Conservation (phyloP, 2,797 vertebrate species). For the Morelia viridis region DNA sequence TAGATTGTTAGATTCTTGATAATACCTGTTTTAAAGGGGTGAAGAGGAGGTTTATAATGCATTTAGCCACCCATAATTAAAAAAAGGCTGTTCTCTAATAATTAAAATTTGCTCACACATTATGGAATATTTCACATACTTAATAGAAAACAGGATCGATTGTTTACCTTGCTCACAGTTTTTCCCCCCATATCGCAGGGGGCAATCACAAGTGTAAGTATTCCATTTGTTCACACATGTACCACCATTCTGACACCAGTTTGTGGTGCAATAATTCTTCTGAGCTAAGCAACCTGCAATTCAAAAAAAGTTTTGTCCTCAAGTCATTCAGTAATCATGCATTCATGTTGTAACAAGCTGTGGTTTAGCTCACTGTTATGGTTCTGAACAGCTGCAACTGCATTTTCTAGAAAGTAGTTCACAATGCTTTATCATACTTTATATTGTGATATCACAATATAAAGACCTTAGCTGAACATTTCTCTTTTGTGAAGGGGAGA, state of each 20-base stretch:
- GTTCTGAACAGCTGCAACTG: not conserved
- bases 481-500: not conserved
- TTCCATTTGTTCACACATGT: constrained; percentile 90
- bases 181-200: constrained; percentile 86
- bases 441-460: not conserved
- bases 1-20: not conserved
- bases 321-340: not conserved
- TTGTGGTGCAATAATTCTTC: constrained; percentile 83
- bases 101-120: not conserved
- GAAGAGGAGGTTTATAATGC: not conserved
- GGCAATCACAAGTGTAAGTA: constrained; percentile 88
- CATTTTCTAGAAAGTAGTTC: not conserved
- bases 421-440: not conserved
- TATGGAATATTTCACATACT: not conserved
- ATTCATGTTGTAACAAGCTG: not conserved
- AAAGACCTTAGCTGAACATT: not conserved
- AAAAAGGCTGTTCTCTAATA: not conserved
- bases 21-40: not conserved
- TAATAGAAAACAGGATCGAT: not conserved
- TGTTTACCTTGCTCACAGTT: constrained; percentile 92
- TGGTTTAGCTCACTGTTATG: not conserved
- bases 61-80: not conserved
- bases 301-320: not conserved
- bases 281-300: constrained; percentile 87
- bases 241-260: constrained; percentile 87